Conservation (phyloP, 1,140 invertebrate species). For the Centruroides sculpturatus region DNA sequence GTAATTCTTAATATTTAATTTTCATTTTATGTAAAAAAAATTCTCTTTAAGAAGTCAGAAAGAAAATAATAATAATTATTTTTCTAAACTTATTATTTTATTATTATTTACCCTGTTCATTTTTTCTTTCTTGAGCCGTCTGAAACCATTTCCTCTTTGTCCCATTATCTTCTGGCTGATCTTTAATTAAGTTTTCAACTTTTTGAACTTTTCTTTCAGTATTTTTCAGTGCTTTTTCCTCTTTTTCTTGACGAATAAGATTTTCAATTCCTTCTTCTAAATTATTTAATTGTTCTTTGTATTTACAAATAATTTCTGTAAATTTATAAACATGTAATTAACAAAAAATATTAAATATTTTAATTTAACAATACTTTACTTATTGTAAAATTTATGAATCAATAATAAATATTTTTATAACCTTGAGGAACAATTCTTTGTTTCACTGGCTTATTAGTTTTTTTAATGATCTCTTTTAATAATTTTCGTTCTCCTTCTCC, state of each 20-base stretch:
- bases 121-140: conserved; percentile 56
- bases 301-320: conserved; percentile 72
- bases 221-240: conserved; percentile 63
- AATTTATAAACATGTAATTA: conserved; percentile 6
- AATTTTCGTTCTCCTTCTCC: conserved; percentile 80
- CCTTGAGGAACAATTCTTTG: conserved; percentile 48
- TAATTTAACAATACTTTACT: too few species aligned
- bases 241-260: conserved; percentile 69
- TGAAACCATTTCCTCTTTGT: conserved; percentile 71
- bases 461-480: conserved; percentile 81
- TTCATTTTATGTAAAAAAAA: too few species aligned
- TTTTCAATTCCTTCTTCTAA: conserved; percentile 61
- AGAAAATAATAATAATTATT: too few species aligned
- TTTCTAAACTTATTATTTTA: too few species aligned
- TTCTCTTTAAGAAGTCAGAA: too few species aligned
- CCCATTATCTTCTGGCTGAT: conserved; percentile 21
- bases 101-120: conserved; percentile 48
- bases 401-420: neutral
- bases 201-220: conserved; percentile 60
- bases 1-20: too few species aligned
- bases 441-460: conserved; percentile 70
- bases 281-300: conserved; percentile 49
- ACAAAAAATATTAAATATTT: neutral
- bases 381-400: neutral
- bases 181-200: conserved; percentile 29